Percentiles rank a stretch among this genome's conserved stretches.
phyloP scores from a whole-genome alignment of 2,113 vertebrate genomes.

The Acanthochromis polyacanthus region DNA sequence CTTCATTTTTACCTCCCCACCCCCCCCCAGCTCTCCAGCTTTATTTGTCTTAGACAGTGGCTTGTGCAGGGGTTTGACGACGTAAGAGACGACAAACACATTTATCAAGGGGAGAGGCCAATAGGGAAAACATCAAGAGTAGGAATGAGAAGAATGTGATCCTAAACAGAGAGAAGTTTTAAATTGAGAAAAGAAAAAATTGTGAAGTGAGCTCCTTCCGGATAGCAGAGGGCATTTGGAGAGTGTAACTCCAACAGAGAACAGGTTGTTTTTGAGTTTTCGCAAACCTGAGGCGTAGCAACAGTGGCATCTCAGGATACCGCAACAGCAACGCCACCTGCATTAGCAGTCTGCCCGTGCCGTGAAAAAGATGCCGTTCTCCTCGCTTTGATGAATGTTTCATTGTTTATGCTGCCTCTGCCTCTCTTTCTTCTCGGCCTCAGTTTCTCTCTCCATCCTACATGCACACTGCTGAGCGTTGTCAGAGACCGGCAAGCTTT shows the following conservation, averaged over 20 bases:
- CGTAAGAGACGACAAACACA: constrained; percentile 60
- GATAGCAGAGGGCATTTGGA: constrained; percentile 28
- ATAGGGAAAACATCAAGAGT: constrained; percentile 57
- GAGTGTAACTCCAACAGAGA: constrained; percentile 18
- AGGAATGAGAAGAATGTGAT: constrained; percentile 60
- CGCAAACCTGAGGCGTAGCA: neutral
- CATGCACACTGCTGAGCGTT: constrained; percentile 6
- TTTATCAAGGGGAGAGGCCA: constrained; percentile 65
- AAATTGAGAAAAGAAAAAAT: constrained; percentile 20
- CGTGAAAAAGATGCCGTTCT: constrained; percentile 2
- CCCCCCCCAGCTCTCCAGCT: constrained; percentile 19
- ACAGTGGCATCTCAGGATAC: constrained; percentile 18
- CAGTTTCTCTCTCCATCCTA: constrained; percentile 26
- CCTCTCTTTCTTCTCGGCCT: constrained; percentile 31
- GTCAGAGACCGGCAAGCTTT: constrained; percentile 36
- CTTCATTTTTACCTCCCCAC: constrained; percentile 42
- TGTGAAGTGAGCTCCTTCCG: neutral
- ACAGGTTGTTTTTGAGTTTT: constrained; percentile 45
- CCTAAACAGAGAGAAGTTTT: constrained; percentile 44
- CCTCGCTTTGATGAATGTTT: constrained; percentile 72
- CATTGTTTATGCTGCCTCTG: constrained; percentile 57
- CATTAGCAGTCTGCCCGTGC: constrained; percentile 56
- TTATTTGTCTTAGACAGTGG: constrained; percentile 65
- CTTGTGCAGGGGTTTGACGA: constrained; percentile 54
- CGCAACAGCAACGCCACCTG: constrained; percentile 57